Percentiles rank a stretch among this genome's conserved stretches.
These are phyloP conservation scores for Sebastes vulpes DNA, from an alignment of 2,797 vertebrate genomes.

Conservation along the genomic window DNA sequence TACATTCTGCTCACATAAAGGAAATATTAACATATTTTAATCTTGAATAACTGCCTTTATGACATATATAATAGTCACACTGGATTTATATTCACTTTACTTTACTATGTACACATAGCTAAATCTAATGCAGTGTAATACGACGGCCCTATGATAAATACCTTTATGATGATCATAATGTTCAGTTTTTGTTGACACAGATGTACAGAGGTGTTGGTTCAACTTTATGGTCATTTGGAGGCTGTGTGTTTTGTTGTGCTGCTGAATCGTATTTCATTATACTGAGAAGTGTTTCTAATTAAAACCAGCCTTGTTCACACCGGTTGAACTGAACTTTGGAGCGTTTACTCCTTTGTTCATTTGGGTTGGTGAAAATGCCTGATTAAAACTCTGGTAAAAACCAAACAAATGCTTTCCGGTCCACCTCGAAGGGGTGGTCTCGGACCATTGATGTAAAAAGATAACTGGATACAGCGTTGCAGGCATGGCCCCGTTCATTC, in stretches of 20 bases:
- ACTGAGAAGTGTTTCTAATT: background rate
- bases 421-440: background rate
- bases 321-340: background rate
- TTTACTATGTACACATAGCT: background rate
- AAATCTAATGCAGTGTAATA: background rate
- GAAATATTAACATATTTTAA: background rate
- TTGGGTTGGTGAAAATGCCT: background rate
- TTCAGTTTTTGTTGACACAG: background rate
- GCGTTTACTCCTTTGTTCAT: background rate
- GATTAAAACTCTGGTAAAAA: rapidly evolving
- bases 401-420: background rate
- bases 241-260: background rate
- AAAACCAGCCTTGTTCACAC: background rate
- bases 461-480: too few relatives aligned
- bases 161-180: background rate
- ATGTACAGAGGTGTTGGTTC: background rate
- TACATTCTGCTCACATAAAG: background rate
- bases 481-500: too few relatives aligned
- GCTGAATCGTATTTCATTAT: background rate
- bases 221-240: background rate
- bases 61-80: background rate
- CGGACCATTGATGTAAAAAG: too few relatives aligned
- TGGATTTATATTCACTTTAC: background rate
- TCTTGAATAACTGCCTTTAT: background rate
- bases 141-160: background rate